These are phyloP conservation scores for Muscina levida DNA, from an alignment of 2,888 invertebrate genomes.

Conservation along the genomic window DNA sequence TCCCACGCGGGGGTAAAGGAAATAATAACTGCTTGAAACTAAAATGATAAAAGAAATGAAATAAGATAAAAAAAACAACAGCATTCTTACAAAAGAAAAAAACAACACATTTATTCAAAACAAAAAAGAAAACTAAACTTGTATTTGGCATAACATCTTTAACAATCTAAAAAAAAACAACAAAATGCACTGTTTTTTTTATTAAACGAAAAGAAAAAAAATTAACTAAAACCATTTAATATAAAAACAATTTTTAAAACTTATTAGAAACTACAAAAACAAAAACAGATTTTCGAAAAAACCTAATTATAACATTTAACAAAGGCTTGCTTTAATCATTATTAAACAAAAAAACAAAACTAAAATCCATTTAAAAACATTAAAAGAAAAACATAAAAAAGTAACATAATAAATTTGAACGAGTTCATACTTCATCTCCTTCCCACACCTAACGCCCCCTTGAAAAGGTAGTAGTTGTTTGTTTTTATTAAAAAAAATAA, in stretches of 20 bases:
- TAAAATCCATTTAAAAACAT: conserved; percentile 23
- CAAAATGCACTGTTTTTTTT: conserved; percentile 54
- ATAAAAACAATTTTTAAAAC: conserved; percentile 40
- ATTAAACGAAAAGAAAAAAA: conserved; percentile 28
- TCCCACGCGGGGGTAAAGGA: not conserved
- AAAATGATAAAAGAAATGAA: conserved; percentile 21
- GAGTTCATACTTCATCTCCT: not conserved
- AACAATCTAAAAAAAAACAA: conserved; percentile 42
- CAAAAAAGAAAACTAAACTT: conserved; percentile 11
- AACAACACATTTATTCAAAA: not conserved
- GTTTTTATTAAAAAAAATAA: conserved; percentile 18
- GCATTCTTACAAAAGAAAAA: conserved; percentile 43
- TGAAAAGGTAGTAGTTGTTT: conserved; percentile 31
- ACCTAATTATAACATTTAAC: conserved; percentile 23
- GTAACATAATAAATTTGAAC: conserved; percentile 32
- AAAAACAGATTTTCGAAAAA: conserved; percentile 16
- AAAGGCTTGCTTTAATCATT: conserved; percentile 59
- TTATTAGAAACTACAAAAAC: conserved; percentile 55
- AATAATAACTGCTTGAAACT: conserved; percentile 36
- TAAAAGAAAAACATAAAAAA: conserved; percentile 14
- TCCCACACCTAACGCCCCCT: not conserved
- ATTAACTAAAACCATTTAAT: conserved; percentile 28
- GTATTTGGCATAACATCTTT: conserved; percentile 54
- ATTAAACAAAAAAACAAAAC: conserved; percentile 31
- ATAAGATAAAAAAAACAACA: conserved; percentile 30